Evolutionary conservation across 2,797 vertebrate species (phyloP).

Genomic region (Melanotaenia nigrans): DNA sequence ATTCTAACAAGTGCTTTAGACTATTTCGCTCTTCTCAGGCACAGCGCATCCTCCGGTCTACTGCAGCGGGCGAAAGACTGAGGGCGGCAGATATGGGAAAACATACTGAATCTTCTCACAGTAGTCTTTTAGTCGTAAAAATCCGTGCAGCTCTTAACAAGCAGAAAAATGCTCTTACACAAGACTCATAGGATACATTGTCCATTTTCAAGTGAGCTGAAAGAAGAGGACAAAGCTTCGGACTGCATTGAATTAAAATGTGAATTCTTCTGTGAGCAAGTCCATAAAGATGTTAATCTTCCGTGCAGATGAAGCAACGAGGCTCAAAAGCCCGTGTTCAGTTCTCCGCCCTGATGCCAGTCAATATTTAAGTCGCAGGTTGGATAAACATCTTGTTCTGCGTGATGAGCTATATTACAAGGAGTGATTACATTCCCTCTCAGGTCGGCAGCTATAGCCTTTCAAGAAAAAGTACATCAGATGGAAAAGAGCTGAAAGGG

Average conservation of each 20-base stretch:
- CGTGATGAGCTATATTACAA: constrained; percentile 33
- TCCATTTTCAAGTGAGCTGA: constrained; percentile 74
- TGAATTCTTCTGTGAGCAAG: constrained; percentile 64
- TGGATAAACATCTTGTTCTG: constrained; percentile 52
- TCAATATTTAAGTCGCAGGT: constrained; percentile 65
- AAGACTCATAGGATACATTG: constrained; percentile 63
- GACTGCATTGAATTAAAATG: constrained; percentile 36
- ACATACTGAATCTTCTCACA: constrained; percentile 77
- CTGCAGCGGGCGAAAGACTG: constrained; percentile 66
- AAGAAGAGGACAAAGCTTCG: constrained; percentile 15
- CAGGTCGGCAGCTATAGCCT: constrained; percentile 42
- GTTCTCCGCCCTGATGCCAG: constrained; percentile 61
- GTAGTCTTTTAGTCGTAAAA: constrained; percentile 66
- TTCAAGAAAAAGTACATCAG: constrained; percentile 64
- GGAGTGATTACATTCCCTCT: constrained; percentile 56
- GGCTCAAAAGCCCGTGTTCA: constrained; percentile 65
- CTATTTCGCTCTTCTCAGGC: constrained; percentile 71
- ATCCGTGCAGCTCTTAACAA: constrained; percentile 72
- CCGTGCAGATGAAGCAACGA: constrained; percentile 48
- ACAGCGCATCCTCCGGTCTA: constrained; percentile 70
- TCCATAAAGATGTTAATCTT: constrained; percentile 60
- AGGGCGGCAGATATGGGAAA: constrained; percentile 60
- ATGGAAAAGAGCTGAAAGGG: constrained; percentile 39
- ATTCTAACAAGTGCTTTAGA: constrained; percentile 73
- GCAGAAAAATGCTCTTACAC: constrained; percentile 61